Base-by-base conservation (phyloP, 1,140 invertebrate genomes). In the Zaprionus taronus region DNA sequence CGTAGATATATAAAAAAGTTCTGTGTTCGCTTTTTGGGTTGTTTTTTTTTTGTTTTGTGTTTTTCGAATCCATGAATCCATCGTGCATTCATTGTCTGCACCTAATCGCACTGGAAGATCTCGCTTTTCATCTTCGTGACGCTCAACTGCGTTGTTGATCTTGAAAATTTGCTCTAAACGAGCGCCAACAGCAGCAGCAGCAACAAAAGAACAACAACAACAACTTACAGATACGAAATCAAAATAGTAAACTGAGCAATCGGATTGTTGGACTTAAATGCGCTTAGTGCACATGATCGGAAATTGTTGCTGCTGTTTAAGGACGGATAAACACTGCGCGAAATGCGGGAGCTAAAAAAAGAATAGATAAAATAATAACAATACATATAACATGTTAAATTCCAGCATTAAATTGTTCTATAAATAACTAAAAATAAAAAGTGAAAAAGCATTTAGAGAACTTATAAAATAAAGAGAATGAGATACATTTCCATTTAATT, bases 51-150 rank as follows among this genome's bases (percentile, higher is more conserved):
- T 64, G 26, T 60, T 80, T 69, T 72, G 49, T 69, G 53, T 64
- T 71, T 79, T 57, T 77, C 44, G 58, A 90, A 81, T 81, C 75
- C 84, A 89, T 90, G 58, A 90, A 81, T 81, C 79, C 84, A 89
- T 90, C 85, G 85, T 90, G 85, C 85, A 90, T 80, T 90, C 85
- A 90, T 90, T 90, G 85, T 90, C 82, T 79, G 79, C 65, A 70
- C 61, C 81, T 85, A 90, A 90, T 90, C 85, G 81, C 67, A 66
- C 80, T 75, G 79, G 77, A 85, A 91, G 79, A 90, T 90, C 86
- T 86, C 83, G 83, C 83, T 90, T 90, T 90, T 91, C 85, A 90
- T 90, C 77, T 82, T 90, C 85, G 85, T 90, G 85, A 90, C 85
- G 85, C 73, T 81, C 62, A 77, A 77, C 77, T 90, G 79, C 85